These are phyloP conservation scores for Axis porcinus DNA, from an alignment of 2,113 vertebrate species.

Conservation along the genomic window DNA sequence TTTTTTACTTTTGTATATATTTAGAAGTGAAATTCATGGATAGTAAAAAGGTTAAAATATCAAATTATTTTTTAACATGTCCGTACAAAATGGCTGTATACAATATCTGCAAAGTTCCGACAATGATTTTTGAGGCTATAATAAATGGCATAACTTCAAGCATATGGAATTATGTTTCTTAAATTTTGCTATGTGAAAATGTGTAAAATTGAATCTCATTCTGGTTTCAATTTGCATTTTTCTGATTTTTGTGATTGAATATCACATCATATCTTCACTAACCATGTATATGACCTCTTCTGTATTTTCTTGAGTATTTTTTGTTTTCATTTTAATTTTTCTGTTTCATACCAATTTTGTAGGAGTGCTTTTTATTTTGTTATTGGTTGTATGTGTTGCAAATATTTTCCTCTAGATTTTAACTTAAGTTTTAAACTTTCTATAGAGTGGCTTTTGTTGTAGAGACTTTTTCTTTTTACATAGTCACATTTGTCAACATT, in stretches of 20 bases:
- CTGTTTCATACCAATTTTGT: neutral
- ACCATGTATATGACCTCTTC: neutral
- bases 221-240: neutral
- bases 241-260: conserved; percentile 9
- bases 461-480: neutral
- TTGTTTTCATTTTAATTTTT: conserved; percentile 25
- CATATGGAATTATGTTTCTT: neutral
- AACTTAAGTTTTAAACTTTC: conserved; percentile 16
- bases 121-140: neutral
- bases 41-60: neutral
- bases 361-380: neutral
- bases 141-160: neutral
- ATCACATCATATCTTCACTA: neutral
- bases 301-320: neutral
- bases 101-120: neutral
- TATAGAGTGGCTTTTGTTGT: neutral
- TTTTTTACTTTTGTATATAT: neutral
- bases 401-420: neutral
- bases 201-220: neutral
- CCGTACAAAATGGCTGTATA: neutral
- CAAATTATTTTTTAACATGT: neutral
- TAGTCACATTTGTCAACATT: neutral
- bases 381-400: neutral
- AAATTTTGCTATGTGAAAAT: neutral
- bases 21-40: neutral